Evolutionary conservation across 30 jellyfish, hydroid and myxozoan species (phyloP).

Genomic region (Catostylus mosaicus): DNA sequence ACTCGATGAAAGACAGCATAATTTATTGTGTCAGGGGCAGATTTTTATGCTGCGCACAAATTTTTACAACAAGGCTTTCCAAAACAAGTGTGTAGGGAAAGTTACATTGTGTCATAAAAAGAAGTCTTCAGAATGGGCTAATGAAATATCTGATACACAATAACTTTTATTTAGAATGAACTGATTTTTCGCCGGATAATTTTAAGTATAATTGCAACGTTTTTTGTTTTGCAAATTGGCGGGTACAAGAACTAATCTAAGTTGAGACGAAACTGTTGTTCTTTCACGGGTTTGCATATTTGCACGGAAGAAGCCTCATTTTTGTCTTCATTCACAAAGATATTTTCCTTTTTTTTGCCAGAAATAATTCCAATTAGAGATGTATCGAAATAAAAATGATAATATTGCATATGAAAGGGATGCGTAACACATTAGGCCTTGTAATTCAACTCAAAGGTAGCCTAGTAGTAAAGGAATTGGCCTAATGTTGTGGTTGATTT

Average conservation of each 20-base stretch:
- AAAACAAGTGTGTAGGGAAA: neutral
- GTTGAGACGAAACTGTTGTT: constrained; percentile 13
- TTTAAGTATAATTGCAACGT: neutral
- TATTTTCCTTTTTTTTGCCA: too few species aligned
- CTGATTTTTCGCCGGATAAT: neutral
- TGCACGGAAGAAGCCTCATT: constrained; percentile 1
- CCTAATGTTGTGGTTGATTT: too few species aligned
- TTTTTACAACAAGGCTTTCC: neutral
- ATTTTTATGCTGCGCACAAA: constrained; percentile 11
- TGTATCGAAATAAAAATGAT: too few species aligned
- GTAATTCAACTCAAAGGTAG: too few species aligned
- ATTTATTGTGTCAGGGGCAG: neutral
- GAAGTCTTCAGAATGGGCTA: neutral
- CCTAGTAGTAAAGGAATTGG: too few species aligned
- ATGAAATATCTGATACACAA: neutral
- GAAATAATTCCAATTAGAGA: too few species aligned
- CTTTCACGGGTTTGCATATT: neutral
- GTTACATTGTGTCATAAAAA: neutral
- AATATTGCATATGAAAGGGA: too few species aligned
- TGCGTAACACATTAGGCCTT: too few species aligned
- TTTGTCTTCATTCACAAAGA: too few species aligned
- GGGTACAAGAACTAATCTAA: constrained; percentile 1
- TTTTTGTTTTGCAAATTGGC: constrained; percentile 15
- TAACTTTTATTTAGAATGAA: neutral
- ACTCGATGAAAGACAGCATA: constrained; percentile 7